Percentiles rank a stretch among this genome's conserved stretches.
phyloP scores from a whole-genome alignment of 1,140 invertebrate species.

The Physella acuta region DNA sequence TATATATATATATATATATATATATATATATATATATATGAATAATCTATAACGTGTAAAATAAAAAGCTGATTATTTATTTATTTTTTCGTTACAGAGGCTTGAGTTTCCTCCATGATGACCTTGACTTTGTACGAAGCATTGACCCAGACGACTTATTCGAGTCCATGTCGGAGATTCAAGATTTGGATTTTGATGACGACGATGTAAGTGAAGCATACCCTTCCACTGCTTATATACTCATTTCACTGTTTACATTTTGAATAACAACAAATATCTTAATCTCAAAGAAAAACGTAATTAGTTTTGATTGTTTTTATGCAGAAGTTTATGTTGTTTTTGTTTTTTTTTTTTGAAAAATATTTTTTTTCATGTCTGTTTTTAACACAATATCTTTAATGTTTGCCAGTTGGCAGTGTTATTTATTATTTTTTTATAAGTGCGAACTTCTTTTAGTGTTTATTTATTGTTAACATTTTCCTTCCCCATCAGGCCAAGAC shows the following conservation, averaged over 20 bases:
- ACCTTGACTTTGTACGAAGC: slow-evolving; percentile 15
- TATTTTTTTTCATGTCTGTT: neutral
- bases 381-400: neutral
- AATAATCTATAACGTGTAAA: neutral
- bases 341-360: neutral
- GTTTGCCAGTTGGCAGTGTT: too few species aligned
- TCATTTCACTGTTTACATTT: neutral
- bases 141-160: slow-evolving; percentile 15
- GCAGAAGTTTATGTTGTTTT: neutral
- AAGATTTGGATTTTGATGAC: slow-evolving; percentile 9
- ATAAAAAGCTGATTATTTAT: neutral
- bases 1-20: neutral
- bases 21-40: neutral
- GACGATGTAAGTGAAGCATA: slow-evolving; percentile 17
- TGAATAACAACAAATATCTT: neutral
- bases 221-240: too few species aligned
- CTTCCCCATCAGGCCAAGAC: neutral
- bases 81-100: neutral
- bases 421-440: too few species aligned
- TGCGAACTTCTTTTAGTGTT: too few species aligned
- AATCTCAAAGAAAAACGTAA: neutral
- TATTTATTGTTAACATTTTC: neutral
- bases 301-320: neutral
- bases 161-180: slow-evolving; percentile 4
- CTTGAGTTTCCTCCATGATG: slow-evolving; percentile 9